Base-by-base conservation (phyloP, 2,888 invertebrate genomes). In the Strigamia crassipes region DNA sequence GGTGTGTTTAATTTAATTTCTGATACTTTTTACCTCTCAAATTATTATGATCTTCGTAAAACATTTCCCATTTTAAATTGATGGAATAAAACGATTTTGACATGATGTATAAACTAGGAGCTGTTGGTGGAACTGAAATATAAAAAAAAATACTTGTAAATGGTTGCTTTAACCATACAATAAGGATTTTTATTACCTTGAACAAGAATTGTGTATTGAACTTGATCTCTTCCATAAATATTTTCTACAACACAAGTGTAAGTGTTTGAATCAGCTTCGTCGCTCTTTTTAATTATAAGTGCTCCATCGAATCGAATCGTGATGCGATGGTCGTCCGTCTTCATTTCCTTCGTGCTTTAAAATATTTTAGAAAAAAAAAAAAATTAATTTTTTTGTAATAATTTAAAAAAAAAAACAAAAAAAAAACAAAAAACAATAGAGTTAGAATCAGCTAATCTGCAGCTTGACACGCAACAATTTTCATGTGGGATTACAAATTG, bases 51-150 rank as follows among this genome's bases (percentile, higher is more conserved):
- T 34, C 79, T 13, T 5, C 4, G n/a, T 38, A 21, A 12, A 34
- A 21, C 27, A 79, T 38, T 79, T 38, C 38, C 84, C 84, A 84
- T 27, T 83, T 83, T 31, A 84, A 82, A 80, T 82, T 83, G 13
- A 85, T 83, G 15, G 84, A 81, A 66, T 56, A 83, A 23, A 82
- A 78, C 13, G 84, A 81, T 5, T 84, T 84, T 5, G 83, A 79
- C 1, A 83, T 82, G 4, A 84, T 82, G 73, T 82, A 83, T 13
- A 85, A 82, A 23, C 82, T 79, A 1, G 84, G 84, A 0, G 85
- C 82, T 9, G 83, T 46, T 21, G 85, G 85, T 41, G 85, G 82
- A 82, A 85, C 85, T 84, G 38, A 46, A 46, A 46, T 46, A 46
- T 10, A 38, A 38, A 38, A 6, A 38, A 38, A 34, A 38, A 38